These are phyloP conservation scores for Spatulosminthurus flaviceps DNA, from an alignment of 2,888 invertebrate genomes.

Conservation along the genomic window DNA sequence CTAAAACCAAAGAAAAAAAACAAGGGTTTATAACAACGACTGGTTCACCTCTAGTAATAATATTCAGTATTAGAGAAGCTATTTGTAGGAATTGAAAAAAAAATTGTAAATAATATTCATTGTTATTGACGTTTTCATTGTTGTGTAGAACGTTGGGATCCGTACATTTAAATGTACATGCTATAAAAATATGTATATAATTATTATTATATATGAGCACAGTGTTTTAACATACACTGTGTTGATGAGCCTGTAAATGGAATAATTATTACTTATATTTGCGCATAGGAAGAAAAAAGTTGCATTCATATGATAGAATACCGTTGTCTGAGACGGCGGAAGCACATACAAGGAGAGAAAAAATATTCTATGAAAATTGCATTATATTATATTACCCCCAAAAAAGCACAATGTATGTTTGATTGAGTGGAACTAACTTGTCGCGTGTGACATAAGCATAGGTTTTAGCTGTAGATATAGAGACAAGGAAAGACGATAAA, in stretches of 20 bases:
- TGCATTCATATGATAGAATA: no score
- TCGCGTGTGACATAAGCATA: slow-evolving; percentile 27
- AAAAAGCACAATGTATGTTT: slow-evolving; percentile 24
- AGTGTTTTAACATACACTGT: no score
- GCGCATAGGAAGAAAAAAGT: no score
- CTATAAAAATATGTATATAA: no score
- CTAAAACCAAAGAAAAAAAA: neutral
- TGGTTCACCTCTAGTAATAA: neutral
- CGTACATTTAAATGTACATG: neutral
- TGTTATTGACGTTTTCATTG: neutral
- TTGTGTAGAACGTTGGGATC: slow-evolving; percentile 1
- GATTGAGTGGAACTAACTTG: slow-evolving; percentile 25
- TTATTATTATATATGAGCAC: no score
- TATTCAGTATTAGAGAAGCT: neutral
- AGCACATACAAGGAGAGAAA: no score
- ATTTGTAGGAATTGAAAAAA: neutral
- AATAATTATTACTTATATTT: no score
- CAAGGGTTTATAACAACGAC: slow-evolving; percentile 5
- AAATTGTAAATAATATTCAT: neutral
- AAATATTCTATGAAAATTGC: no score
- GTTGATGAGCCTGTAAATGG: no score
- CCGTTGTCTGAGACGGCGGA: no score
- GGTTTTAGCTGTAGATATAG: slow-evolving; percentile 11
- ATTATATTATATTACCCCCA: no score
- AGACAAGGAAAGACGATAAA: neutral